A percentile compares a stretch with the other conserved stretches of the same genome.
These are phyloP conservation scores for Drosophila obscura DNA, from an alignment of 1,140 invertebrate genomes.

Conservation along the genomic window DNA sequence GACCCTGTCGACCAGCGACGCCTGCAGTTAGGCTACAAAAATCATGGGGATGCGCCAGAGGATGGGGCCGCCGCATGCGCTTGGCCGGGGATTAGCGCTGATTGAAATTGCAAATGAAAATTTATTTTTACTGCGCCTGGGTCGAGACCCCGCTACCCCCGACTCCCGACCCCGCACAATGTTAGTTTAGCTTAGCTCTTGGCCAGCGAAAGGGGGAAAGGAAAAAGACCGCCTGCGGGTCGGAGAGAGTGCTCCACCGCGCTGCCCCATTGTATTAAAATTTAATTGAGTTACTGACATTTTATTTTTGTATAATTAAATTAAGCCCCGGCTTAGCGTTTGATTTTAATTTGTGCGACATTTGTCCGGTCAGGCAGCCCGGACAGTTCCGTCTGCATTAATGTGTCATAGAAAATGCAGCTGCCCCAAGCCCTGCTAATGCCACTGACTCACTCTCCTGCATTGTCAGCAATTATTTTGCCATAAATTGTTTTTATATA, in stretches of 20 bases:
- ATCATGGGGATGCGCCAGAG: slow-evolving; percentile 45
- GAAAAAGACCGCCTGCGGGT: slow-evolving; percentile 31
- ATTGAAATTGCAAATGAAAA: slow-evolving; percentile 84
- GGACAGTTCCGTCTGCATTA: slow-evolving; percentile 38
- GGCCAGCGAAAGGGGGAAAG: not conserved
- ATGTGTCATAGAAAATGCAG: slow-evolving; percentile 56
- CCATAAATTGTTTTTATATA: slow-evolving; percentile 80
- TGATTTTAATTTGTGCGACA: slow-evolving; percentile 83
- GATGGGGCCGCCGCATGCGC: slow-evolving; percentile 65
- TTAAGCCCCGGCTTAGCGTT: slow-evolving; percentile 79
- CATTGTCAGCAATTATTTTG: slow-evolving; percentile 50
- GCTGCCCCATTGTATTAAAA: slow-evolving; percentile 69
- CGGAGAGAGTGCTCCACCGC: slow-evolving; percentile 17
- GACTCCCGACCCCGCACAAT: slow-evolving; percentile 32
- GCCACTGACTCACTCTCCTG: not conserved
- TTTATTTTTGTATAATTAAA: slow-evolving; percentile 83
- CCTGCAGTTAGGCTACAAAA: slow-evolving; percentile 81
- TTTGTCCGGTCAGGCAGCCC: slow-evolving; percentile 53
- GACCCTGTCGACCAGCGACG: slow-evolving; percentile 31
- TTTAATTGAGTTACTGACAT: slow-evolving; percentile 83
- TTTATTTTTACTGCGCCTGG: slow-evolving; percentile 77
- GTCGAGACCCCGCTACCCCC: slow-evolving; percentile 2
- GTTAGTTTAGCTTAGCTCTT: slow-evolving; percentile 72
- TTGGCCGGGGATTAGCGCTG: slow-evolving; percentile 82
- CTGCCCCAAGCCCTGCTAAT: not conserved